Conservation (phyloP, 1,140 invertebrate species). For the Heterodera schachtii region DNA sequence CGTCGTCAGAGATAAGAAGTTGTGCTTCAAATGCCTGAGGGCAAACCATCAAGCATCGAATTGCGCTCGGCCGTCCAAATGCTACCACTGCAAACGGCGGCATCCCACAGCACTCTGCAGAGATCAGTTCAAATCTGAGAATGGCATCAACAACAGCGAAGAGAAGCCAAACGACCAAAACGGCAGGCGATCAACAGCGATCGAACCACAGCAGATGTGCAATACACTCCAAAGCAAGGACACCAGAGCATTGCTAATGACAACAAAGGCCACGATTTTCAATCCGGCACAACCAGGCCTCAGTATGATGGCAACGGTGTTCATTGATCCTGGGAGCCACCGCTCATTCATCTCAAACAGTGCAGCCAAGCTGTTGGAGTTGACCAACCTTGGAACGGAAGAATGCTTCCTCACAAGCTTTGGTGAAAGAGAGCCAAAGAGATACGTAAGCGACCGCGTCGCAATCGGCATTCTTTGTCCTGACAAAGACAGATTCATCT, state of each 20-base stretch:
- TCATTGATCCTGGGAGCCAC: neutral
- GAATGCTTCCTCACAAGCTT: neutral
- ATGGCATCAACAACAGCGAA: too few species aligned
- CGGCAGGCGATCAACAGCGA: too few species aligned
- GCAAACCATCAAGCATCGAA: too few species aligned
- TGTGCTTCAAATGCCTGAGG: too few species aligned
- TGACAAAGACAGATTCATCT: neutral
- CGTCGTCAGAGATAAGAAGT: too few species aligned
- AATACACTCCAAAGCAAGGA: neutral
- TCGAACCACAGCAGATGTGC: too few species aligned
- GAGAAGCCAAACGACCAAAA: too few species aligned
- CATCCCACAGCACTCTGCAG: too few species aligned
- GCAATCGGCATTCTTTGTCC: neutral
- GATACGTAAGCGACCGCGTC: conserved; percentile 1
- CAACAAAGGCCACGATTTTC: neutral
- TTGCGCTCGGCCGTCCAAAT: too few species aligned
- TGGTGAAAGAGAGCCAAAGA: neutral
- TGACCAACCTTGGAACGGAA: neutral
- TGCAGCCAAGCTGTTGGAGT: neutral
- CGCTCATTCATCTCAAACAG: neutral
- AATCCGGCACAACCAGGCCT: neutral
- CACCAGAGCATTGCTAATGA: neutral
- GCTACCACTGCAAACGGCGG: too few species aligned
- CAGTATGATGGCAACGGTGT: neutral
- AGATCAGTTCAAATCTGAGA: too few species aligned